phyloP scores from a whole-genome alignment of 2,113 vertebrate species.

The Plecotus auritus region DNA sequence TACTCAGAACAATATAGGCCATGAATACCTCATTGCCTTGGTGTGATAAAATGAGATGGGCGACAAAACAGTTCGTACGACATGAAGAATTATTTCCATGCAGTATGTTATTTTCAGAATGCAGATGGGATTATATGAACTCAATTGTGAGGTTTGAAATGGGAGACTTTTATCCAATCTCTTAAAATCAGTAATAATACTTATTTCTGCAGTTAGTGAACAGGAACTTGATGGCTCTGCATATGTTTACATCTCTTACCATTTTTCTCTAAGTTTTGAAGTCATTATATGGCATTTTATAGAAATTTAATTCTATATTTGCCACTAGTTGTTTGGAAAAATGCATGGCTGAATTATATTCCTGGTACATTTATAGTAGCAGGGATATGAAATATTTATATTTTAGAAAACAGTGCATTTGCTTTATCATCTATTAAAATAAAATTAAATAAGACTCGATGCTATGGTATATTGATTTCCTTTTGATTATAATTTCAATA shows the following conservation, averaged over 20 bases:
- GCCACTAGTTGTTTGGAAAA: background rate
- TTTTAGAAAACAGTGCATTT: slow-evolving; percentile 4
- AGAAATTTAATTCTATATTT: background rate
- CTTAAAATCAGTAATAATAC: background rate
- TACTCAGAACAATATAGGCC: background rate
- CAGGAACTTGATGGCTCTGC: background rate
- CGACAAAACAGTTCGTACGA: background rate
- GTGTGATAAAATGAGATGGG: slow-evolving; percentile 16
- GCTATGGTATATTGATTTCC: background rate
- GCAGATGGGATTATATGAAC: background rate
- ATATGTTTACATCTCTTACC: background rate
- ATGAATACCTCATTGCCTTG: background rate
- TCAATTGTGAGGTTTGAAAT: background rate
- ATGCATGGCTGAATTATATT: background rate
- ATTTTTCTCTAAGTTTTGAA: background rate
- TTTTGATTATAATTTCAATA: background rate
- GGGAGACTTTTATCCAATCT: background rate
- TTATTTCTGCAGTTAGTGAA: background rate
- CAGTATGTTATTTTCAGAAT: background rate
- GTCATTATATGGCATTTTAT: background rate
- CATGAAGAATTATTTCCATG: background rate
- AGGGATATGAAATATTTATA: background rate
- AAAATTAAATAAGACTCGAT: slow-evolving; percentile 4
- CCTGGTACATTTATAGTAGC: background rate
- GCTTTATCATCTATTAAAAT: background rate